Base-by-base conservation (phyloP, 2,797 vertebrate genomes). In the Pterois miles region DNA sequence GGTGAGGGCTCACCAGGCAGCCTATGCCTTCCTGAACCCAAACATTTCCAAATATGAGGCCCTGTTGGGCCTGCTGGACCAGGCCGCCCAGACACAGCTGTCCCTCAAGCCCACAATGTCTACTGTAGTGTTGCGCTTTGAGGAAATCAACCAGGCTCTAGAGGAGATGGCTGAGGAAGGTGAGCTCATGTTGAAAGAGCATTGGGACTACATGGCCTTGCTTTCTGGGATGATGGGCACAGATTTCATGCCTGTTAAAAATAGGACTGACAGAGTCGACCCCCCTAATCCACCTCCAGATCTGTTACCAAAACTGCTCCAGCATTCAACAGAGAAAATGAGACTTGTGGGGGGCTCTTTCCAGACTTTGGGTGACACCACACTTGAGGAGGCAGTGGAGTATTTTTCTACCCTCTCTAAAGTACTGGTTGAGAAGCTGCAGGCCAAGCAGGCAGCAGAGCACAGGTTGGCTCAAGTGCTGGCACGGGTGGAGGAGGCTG, bases 161-260 rank as follows among this genome's bases (percentile, higher is more conserved):
- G 96, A 96, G 84, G 97, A 97, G 85, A 96, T 99, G 90, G 94
- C 96, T n/a, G 91, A 79, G 1, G 96, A 97, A 0, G 98, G 98
- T 13, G 97, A 99, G 76, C 87, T 74, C 71, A 96, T 99, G 90
- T 89, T 99, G 64, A 95, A 91, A 83, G 94, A 97, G 3, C 91
- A 96, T 1, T 94, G 93, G 22, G 90, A 92, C 58, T 90, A 94
- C 54, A 93, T 98, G 85, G 88, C 89, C 0, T 96, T 97, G 95
- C 95, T 96, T 0, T 83, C 87, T 54, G 89, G 88, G 40, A 90
- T 90, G 79, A 86, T 76, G 53, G 74, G 84, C 25, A 76, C 70
- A 20, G 29, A 25, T 23, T 31, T 78, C 38, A 75, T 75, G 27
- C 23, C 73, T 36, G 31, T 23, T 60, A 93, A 89, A 79, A 27